Conservation (phyloP, 2,113 vertebrate species). For the Pituophis catenifer region DNA sequence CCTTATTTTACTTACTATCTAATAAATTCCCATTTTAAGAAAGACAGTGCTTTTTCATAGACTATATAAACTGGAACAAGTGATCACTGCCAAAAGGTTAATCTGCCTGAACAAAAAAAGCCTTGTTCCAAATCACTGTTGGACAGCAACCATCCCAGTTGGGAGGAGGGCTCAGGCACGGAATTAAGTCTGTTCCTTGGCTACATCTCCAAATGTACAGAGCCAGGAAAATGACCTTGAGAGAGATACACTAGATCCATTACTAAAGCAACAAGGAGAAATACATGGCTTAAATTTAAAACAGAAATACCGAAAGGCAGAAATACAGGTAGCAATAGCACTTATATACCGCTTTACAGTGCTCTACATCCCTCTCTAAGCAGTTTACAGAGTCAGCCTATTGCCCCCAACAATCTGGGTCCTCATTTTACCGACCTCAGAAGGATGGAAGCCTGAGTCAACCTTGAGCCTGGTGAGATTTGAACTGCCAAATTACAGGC, state of each 20-base stretch:
- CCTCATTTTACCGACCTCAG: too few species aligned
- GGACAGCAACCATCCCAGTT: neutral
- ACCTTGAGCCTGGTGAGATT: too few species aligned
- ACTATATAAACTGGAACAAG: neutral
- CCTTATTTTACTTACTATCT: neutral
- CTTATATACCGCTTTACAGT: too few species aligned
- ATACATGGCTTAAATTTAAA: neutral
- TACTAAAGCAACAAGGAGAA: neutral
- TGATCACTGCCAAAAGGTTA: neutral
- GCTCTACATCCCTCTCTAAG: too few species aligned
- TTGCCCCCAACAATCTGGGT: too few species aligned
- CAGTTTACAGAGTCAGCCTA: too few species aligned
- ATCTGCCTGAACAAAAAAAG: neutral
- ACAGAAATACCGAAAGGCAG: neutral
- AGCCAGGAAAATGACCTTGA: neutral
- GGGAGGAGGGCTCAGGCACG: neutral
- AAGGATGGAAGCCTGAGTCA: too few species aligned
- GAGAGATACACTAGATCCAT: neutral
- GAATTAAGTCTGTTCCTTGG: neutral
- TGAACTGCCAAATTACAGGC: too few species aligned
- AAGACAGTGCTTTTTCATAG: neutral
- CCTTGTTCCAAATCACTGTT: neutral
- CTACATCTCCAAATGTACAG: neutral
- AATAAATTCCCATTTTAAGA: neutral
- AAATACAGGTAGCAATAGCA: neutral